A percentile compares a stretch with the other conserved stretches of the same genome.
These are phyloP conservation scores for Tinea trinotella DNA, from an alignment of 2,888 invertebrate genomes.

Conservation along the genomic window DNA sequence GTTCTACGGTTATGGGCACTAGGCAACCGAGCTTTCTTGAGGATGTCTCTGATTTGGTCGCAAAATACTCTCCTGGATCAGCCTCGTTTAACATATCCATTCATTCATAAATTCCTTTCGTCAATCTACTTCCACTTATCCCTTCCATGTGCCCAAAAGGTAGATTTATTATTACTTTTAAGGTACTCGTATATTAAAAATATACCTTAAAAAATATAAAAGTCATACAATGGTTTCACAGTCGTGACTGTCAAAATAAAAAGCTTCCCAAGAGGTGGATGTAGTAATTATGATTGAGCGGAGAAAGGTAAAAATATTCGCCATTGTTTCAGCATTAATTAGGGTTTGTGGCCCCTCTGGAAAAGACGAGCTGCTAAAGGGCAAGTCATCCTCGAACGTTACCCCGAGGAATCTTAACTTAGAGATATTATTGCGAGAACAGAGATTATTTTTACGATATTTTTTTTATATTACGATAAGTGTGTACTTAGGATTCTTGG, in stretches of 20 bases:
- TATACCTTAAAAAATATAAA: background rate
- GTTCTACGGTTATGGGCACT: no score
- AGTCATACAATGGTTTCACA: background rate
- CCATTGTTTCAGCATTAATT: slow-evolving; percentile 68
- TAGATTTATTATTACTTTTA: no score
- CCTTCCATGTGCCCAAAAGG: no score
- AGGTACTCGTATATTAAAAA: no score
- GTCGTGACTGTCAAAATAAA: slow-evolving; percentile 22
- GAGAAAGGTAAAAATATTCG: slow-evolving; percentile 65
- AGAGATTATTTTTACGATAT: background rate
- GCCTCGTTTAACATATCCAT: no score
- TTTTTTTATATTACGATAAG: background rate
- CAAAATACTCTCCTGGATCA: no score
- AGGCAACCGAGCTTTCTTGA: no score
- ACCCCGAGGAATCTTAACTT: slow-evolving; percentile 9
- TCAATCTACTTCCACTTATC: no score
- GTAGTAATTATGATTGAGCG: slow-evolving; percentile 70
- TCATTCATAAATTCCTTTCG: no score
- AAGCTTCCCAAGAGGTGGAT: slow-evolving; percentile 52
- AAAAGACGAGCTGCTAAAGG: slow-evolving; percentile 4
- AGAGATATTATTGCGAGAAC: background rate
- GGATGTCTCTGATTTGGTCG: no score
- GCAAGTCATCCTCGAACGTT: background rate
- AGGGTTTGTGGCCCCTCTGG: slow-evolving; percentile 63
- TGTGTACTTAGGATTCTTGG: no score